These are phyloP conservation scores for Oxyruncus cristatus DNA, from an alignment of 2,113 vertebrate genomes.

Conservation along the genomic window DNA sequence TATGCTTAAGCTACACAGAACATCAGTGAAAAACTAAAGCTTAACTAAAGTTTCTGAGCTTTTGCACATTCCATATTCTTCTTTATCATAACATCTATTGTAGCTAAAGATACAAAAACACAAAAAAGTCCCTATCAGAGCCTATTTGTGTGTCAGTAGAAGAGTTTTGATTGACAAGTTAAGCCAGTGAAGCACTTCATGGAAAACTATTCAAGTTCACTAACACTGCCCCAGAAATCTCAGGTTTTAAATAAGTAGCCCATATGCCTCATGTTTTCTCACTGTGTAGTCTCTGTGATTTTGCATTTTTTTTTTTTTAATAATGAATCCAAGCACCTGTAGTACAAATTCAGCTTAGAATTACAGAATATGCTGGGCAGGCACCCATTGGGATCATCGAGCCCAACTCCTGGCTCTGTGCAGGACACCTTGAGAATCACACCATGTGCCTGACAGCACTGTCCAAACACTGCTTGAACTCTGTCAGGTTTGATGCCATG, in stretches of 20 bases:
- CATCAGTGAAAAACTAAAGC: background rate
- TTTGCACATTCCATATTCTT: background rate
- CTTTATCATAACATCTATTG: background rate
- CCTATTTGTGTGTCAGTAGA: background rate
- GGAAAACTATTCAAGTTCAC: background rate
- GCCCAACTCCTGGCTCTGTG: background rate
- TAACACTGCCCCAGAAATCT: background rate
- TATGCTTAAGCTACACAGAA: background rate
- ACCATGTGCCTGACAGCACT: background rate
- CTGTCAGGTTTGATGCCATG: background rate
- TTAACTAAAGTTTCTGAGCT: background rate
- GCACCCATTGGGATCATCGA: background rate
- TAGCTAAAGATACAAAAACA: background rate
- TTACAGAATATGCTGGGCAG: background rate
- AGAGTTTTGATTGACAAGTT: background rate
- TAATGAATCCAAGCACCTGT: background rate
- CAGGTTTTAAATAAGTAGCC: background rate
- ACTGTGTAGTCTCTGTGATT: background rate
- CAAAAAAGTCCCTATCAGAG: background rate
- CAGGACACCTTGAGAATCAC: background rate
- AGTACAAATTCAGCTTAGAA: background rate
- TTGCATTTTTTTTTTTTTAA: background rate
- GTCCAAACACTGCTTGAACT: background rate
- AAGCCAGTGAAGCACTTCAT: background rate
- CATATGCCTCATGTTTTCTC: background rate